These are phyloP conservation scores for Rhinoraja longicauda DNA, from an alignment of 2,797 vertebrate genomes.

Conservation along the genomic window DNA sequence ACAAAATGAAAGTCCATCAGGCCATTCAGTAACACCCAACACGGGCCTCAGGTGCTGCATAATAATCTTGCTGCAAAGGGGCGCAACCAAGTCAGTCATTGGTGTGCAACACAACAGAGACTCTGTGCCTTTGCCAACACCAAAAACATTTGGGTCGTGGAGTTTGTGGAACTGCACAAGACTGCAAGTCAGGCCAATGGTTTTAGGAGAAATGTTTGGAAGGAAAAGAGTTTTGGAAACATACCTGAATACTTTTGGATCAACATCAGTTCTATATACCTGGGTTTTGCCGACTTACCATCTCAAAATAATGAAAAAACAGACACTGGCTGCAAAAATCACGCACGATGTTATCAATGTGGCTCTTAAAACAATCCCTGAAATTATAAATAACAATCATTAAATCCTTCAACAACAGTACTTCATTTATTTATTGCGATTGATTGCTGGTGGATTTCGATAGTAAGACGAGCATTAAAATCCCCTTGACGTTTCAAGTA, in stretches of 20 bases:
- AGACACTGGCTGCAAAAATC: background rate
- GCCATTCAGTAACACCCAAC: too few relatives aligned
- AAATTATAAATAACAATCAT: constrained; percentile 23
- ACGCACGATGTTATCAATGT: background rate
- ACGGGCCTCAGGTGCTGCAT: too few relatives aligned
- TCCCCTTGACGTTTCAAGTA: too few relatives aligned
- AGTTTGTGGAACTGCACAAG: background rate
- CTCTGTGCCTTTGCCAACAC: too few relatives aligned
- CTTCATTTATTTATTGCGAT: background rate
- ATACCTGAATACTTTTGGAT: background rate
- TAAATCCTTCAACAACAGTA: background rate
- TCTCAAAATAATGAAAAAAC: background rate
- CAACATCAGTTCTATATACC: background rate
- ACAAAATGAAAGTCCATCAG: too few relatives aligned
- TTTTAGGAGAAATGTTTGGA: background rate
- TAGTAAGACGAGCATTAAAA: background rate
- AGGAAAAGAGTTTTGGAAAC: background rate
- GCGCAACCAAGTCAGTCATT: too few relatives aligned
- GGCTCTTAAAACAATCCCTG: background rate
- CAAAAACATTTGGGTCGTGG: too few relatives aligned
- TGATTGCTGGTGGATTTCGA: background rate
- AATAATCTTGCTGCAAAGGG: too few relatives aligned
- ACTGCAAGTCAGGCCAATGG: too few relatives aligned
- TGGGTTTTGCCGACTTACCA: background rate
- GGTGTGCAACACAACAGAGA: too few relatives aligned